Percentiles rank a stretch among this genome's conserved stretches.
Conservation (phyloP, 2,113 vertebrate genomes). For the Vanacampus margaritifer region DNA sequence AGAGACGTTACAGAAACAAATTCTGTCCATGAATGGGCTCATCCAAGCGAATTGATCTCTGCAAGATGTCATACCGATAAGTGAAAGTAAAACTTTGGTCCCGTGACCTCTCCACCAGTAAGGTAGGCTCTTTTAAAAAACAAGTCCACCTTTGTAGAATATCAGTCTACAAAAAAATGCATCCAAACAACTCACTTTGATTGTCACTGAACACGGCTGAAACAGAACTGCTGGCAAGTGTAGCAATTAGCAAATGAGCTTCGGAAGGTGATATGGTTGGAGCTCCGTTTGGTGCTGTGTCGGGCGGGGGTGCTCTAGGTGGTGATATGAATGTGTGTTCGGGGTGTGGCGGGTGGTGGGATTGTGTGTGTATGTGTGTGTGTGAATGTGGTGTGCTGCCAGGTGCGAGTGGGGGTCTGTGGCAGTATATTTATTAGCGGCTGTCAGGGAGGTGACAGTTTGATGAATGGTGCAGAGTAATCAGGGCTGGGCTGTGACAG, state of each 20-base stretch:
- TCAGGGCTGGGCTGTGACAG: conserved; percentile 91
- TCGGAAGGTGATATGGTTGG: conserved; percentile 82
- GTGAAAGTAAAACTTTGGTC: no score
- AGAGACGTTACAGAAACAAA: no score
- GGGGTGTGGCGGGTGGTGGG: conserved; percentile 21
- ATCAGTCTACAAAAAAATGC: neutral
- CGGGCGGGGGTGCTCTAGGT: conserved; percentile 53
- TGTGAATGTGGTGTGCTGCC: conserved; percentile 78
- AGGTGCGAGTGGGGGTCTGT: conserved; percentile 91
- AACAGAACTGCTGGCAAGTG: conserved; percentile 94
- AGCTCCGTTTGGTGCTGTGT: conserved; percentile 51
- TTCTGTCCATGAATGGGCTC: no score
- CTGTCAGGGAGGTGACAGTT: conserved; percentile 99
- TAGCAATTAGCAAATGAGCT: conserved; percentile 99
- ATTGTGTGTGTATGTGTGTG: conserved; percentile 12
- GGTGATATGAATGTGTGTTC: conserved; percentile 28
- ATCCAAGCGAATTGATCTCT: no score
- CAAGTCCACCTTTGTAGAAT: neutral
- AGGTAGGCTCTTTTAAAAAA: no score
- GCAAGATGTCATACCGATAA: no score
- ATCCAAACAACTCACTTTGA: conserved; percentile 53
- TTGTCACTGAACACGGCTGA: conserved; percentile 90
- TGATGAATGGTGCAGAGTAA: conserved; percentile 99
- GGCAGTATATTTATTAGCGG: conserved; percentile 99
- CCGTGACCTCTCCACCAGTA: no score